phyloP scores from a whole-genome alignment of 2,888 invertebrate genomes.

The Aplocera efformata region DNA sequence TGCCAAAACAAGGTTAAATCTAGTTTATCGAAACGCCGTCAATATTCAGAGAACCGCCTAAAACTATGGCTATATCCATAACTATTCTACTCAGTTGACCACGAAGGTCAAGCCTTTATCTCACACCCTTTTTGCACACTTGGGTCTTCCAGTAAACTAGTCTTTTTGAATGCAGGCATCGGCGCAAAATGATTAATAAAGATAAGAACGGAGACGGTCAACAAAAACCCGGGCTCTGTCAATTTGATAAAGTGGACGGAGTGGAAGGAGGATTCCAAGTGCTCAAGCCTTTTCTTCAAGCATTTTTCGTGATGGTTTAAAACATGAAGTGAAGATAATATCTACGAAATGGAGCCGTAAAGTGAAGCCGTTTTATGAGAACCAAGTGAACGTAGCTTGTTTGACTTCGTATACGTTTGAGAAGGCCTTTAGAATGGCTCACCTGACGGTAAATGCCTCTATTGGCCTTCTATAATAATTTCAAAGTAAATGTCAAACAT shows the following conservation, averaged over 20 bases:
- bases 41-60: slow-evolving; percentile 16
- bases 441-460: no score
- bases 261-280: not conserved
- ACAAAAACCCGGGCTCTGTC: slow-evolving; percentile 32
- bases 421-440: no score
- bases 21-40: not conserved
- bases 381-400: no score
- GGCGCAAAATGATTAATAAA: slow-evolving; percentile 50
- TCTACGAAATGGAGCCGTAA: slow-evolving; percentile 6
- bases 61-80: slow-evolving; percentile 28
- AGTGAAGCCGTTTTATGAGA: not conserved
- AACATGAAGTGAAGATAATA: slow-evolving; percentile 7
- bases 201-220: slow-evolving; percentile 36
- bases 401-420: no score
- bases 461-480: no score
- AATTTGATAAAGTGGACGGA: slow-evolving; percentile 33
- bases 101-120: slow-evolving; percentile 26
- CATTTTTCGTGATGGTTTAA: slow-evolving; percentile 7
- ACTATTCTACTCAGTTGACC: slow-evolving; percentile 23
- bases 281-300: slow-evolving; percentile 1
- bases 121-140: slow-evolving; percentile 25
- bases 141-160: slow-evolving; percentile 30
- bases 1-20: no score
- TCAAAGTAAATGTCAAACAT: no score
- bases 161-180: slow-evolving; percentile 42